Evolutionary conservation across 1,140 invertebrate species (phyloP), one percentile per base, ranked within the genome.

Genomic region (Drosophila subpulchrella): DNA sequence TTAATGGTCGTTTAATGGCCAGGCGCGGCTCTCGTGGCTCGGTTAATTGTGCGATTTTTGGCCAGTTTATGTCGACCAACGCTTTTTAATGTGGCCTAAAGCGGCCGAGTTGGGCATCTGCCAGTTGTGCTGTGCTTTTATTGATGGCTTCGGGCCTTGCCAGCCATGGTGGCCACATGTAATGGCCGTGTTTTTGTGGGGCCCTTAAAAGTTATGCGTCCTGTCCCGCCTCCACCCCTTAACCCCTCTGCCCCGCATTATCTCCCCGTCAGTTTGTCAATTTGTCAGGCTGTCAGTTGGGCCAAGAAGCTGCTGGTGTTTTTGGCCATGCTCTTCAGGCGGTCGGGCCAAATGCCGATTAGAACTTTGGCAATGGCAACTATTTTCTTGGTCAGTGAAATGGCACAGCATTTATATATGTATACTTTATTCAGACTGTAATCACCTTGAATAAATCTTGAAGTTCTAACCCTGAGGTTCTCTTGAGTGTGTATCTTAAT

Each of bases 11-110:
- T 86, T 86, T 86, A 88, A 86, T 86, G 72, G 78, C 66, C 66
- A 61, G 59, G 41, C 70, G 62, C 58, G 58, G 75, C 57, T 66
- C 75, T 66, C n/a, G 12, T 51, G 63, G 75, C 62, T 62, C 67
- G 73, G 83, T 86, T 86, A 86, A 86, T 86, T 86, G 85, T 86
- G 50, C 76, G 79, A 83, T 82, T 88, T 83, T 88, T 83, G 84
- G 67, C 62, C 70, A 81, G 81, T 78, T 86, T 88, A 88, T 88
- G 68, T 82, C 34, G 44, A 24, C 67, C 81, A 77, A 66, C 72
- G 75, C 66, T 86, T 86, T 86, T 86, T 79, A 86, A 86, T 86
- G 70, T 59, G 38, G 36, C 38, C 20, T 47, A 27, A 47, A 38
- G 55, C 17, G 48, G 6, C 15, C n/a, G 11, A 15, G 13, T 15